Evolutionary conservation across 2,797 vertebrate species (phyloP), one percentile per base, ranked within the genome.

Genomic region (Pelodytes ibericus): DNA sequence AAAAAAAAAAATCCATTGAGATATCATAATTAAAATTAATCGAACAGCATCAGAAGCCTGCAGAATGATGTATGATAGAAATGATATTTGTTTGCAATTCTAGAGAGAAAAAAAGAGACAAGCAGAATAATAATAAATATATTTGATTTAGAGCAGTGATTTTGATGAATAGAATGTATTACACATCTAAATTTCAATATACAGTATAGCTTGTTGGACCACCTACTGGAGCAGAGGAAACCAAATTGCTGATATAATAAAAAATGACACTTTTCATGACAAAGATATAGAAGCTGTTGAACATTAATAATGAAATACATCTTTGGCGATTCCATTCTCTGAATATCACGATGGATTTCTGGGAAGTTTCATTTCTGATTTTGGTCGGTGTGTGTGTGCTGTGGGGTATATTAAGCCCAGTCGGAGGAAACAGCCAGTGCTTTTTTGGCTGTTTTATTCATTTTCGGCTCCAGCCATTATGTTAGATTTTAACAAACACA

Each of bases 301-400:
- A 71, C 59, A 76, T 76, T 76, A 76, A 76, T 76, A 76, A 70
- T 71, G 59, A 56, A 76, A 63, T 69, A 61, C 57, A 69, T 76
- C 59, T 63, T 25, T 31, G 30, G 58, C 47, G 74, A 76, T 76
- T 44, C 44, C 59, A 30, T 53, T 15, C 47, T 15, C 44, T 24
- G 47, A 70, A 25, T 59, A 57, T 71, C 67, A 41, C 57, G 58
- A 76, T 71, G 60, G 74, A 36, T 49, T 70, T 71, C 67, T 41
- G 67, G 59, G 74, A 76, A 76, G 63, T 63, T 62, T 71, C 33
- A 36, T 56, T 76, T 63, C 69, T 41, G 31, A 27, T 69, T 51
- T 70, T 31, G 39, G 57, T 75, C 44, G 44, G 39, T n/a, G n/a
- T n/a, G n/a, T n/a, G 1, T 58, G n/a, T 30, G 57, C 59, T 68